Evolutionary conservation across 2,888 invertebrate species (phyloP).

Genomic region (Aleiodes leptofemur): DNA sequence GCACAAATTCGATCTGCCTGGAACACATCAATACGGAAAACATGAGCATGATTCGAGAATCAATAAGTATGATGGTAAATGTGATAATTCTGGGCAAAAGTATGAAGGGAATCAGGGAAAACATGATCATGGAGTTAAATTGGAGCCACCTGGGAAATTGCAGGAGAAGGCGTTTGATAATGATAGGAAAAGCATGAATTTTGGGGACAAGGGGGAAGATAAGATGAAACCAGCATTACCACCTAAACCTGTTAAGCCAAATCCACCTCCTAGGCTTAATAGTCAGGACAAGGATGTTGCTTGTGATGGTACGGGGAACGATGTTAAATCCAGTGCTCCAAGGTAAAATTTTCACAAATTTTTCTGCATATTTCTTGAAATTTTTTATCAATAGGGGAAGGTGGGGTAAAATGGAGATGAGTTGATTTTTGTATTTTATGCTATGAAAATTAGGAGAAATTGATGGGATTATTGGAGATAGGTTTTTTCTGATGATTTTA

Average conservation of each 20-base stretch:
- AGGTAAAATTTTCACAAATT: conserved; percentile 14
- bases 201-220: conserved; percentile 65
- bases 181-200: conserved; percentile 62
- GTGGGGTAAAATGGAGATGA: neutral
- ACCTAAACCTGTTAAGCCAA: conserved; percentile 83
- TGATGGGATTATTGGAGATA: too few relatives aligned
- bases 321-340: conserved; percentile 14
- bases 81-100: conserved; percentile 53
- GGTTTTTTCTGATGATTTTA: too few relatives aligned
- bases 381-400: too few relatives aligned
- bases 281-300: conserved; percentile 68
- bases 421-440: neutral
- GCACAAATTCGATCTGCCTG: conserved; percentile 54
- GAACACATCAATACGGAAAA: conserved; percentile 59
- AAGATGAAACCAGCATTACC: conserved; percentile 86
- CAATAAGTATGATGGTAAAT: conserved; percentile 58
- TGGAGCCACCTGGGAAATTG: conserved; percentile 65
- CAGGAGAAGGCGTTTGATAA: conserved; percentile 66
- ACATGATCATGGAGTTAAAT: conserved; percentile 65
- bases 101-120: conserved; percentile 59
- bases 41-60: conserved; percentile 62
- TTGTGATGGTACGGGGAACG: conserved; percentile 52
- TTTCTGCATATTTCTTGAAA: neutral
- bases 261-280: conserved; percentile 72
- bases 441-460: too few relatives aligned